Evolutionary conservation across 2,888 invertebrate genomes (phyloP), one percentile per base, ranked within the genome.

Genomic region (Clanis bilineata): DNA sequence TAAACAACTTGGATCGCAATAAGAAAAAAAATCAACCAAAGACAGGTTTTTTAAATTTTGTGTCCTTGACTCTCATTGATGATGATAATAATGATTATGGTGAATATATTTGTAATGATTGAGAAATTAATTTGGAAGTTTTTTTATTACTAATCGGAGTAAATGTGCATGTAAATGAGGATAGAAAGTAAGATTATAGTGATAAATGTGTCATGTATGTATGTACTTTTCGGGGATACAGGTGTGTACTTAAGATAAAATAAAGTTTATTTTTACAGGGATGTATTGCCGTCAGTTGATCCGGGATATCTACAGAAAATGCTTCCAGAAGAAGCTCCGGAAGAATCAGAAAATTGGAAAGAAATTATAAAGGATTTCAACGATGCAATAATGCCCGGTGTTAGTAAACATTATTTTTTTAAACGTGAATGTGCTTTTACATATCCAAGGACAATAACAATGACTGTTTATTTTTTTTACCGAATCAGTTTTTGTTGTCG

Each of bases 351-450:
- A 83, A 85, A 94, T 6, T 99, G 98, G 98, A 93, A 95, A 73
- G 94, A 95, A 28, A 94, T 99, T n/a, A 93, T 99, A 73, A 93
- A 94, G 62, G 99, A 99, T 77, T 94, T 99, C 63, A 97, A 97
- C 77, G 92, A 95, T 68, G 94, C 96, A 58, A 96, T 99, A 66
- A 95, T 98, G 95, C 98, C 98, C 0, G 99, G 99, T 69, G 96
- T 96, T 82, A 90, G 92, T 86, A 32, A 45, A 12, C 25, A 51
- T 21, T 51, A 32, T 18, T 18, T 51, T 45, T 45, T 45, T 9
- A 38, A 38, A 38, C 28, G 15, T 5, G 3, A 28, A 2, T n/a
- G 21, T 21, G 12, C 9, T n/a, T 6, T 41, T 23, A n/a, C 23
- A 10, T 10, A 6, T 15, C 12, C 22, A 25, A 47, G 25, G 47